Percentiles rank a stretch among this genome's conserved stretches.
phyloP scores from a whole-genome alignment of 2,113 vertebrate species.

The Ctenodactylus gundi region DNA sequence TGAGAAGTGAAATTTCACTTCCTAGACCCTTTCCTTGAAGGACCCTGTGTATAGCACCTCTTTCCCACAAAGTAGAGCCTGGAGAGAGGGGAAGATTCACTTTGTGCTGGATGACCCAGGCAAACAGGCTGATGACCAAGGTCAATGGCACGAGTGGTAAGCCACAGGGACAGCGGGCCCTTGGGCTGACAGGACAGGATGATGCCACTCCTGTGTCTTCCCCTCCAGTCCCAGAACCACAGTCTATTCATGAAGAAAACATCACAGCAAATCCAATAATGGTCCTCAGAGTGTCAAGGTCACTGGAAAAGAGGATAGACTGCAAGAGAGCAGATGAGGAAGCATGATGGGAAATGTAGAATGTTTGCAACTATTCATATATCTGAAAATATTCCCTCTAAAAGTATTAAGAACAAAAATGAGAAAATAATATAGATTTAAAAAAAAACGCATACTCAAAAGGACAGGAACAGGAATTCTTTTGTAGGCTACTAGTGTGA shows the following conservation, averaged over 20 bases:
- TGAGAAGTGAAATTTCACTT: too few species aligned
- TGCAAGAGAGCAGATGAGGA: background rate
- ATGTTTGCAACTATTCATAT: background rate
- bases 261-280: background rate
- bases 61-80: background rate
- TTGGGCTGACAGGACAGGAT: fast-evolving
- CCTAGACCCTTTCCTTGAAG: background rate
- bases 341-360: fast-evolving
- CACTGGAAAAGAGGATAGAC: background rate
- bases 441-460: background rate
- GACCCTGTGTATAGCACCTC: background rate
- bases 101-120: background rate
- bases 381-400: background rate
- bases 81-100: too few species aligned
- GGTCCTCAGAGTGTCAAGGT: background rate
- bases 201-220: background rate
- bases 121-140: background rate
- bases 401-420: background rate
- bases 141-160: too few species aligned
- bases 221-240: too few species aligned
- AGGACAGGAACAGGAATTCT: background rate
- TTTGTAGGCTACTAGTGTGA: background rate
- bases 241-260: background rate
- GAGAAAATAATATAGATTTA: background rate
- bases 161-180: fast-evolving